phyloP scores from a whole-genome alignment of 2,888 invertebrate species.

The Leptinotarsa juncta region DNA sequence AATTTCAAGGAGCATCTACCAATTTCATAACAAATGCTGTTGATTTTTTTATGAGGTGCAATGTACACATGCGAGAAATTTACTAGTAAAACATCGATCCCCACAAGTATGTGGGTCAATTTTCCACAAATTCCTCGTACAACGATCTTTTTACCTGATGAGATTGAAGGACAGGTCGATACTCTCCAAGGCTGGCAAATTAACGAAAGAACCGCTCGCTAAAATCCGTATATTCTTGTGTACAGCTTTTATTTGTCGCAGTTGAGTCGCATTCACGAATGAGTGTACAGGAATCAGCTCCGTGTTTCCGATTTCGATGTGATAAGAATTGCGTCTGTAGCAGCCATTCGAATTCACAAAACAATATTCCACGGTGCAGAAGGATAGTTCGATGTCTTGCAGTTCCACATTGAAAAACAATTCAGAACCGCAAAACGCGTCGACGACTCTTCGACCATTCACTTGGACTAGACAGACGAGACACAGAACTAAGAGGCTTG shows the following conservation, averaged over 20 bases:
- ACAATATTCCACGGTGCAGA: not conserved
- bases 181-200: not conserved
- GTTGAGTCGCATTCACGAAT: not conserved
- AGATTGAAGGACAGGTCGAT: conserved; percentile 3
- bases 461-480: not conserved
- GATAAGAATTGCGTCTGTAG: not conserved
- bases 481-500: not conserved
- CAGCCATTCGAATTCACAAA: not conserved
- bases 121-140: too few relatives aligned
- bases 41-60: too few relatives aligned
- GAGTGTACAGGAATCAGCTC: not conserved
- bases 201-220: not conserved
- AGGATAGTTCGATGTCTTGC: not conserved
- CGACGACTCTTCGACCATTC: not conserved
- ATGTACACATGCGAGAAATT: too few relatives aligned
- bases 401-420: not conserved
- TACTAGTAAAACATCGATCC: too few relatives aligned
- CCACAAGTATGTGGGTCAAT: too few relatives aligned
- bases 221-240: not conserved
- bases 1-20: too few relatives aligned
- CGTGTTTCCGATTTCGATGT: not conserved
- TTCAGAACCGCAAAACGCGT: not conserved
- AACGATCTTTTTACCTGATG: not conserved
- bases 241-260: not conserved
- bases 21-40: too few relatives aligned